These are phyloP conservation scores for Drosophila gaucha DNA, from an alignment of 2,888 invertebrate species.

Conservation along the genomic window DNA sequence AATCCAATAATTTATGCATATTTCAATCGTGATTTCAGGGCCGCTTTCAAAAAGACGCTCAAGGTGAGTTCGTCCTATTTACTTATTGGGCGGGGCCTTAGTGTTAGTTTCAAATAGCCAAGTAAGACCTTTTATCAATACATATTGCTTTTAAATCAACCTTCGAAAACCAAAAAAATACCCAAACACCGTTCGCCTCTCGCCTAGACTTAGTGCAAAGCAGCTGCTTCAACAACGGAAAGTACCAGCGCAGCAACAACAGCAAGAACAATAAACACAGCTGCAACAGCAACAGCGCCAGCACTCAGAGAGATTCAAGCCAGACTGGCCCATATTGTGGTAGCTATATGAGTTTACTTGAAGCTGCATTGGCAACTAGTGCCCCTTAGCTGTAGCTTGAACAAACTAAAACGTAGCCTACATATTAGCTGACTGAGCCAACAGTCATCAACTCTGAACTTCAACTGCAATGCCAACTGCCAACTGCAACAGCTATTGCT, in stretches of 20 bases:
- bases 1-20: constrained; percentile 99
- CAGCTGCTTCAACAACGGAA: constrained; percentile 45
- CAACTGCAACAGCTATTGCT: constrained; percentile 30
- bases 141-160: constrained; percentile 38
- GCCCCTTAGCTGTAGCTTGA: constrained; percentile 31
- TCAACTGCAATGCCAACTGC: constrained; percentile 25
- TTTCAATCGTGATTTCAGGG: constrained; percentile 98
- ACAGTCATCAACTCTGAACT: constrained; percentile 12
- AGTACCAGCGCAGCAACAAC: too few relatives aligned
- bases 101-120: constrained; percentile 19
- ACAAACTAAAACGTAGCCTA: constrained; percentile 37
- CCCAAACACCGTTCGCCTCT: constrained; percentile 25
- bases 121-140: constrained; percentile 46
- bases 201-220: constrained; percentile 64
- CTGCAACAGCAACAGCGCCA: constrained; percentile 28
- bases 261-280: too few relatives aligned
- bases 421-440: constrained; percentile 48
- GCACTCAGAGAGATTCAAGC: constrained; percentile 28
- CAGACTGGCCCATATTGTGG: constrained; percentile 52
- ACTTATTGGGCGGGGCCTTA: neutral
- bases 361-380: constrained; percentile 61
- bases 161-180: constrained; percentile 15
- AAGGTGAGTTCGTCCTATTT: constrained; percentile 82
- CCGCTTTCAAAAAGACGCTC: constrained; percentile 96
- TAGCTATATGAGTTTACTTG: constrained; percentile 56